Conservation (phyloP, 1,140 invertebrate species). For the Megalopta genalis region DNA sequence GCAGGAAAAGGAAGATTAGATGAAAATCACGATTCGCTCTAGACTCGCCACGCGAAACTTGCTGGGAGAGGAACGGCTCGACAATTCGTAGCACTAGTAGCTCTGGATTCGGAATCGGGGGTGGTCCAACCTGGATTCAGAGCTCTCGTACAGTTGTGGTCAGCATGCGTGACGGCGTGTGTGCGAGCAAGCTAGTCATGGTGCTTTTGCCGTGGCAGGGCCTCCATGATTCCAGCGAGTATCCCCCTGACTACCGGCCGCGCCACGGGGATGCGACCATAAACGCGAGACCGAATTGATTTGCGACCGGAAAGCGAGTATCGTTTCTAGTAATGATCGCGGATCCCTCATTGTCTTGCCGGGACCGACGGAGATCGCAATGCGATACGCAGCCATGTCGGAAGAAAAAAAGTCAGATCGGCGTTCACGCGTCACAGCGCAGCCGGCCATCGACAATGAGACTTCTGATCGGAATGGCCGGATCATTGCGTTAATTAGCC, state of each 20-base stretch:
- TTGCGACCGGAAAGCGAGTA: slow-evolving; percentile 77
- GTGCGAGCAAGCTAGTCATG: slow-evolving; percentile 70
- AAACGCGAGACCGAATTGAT: slow-evolving; percentile 78
- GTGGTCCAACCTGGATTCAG: slow-evolving; percentile 55
- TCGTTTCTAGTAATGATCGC: slow-evolving; percentile 77
- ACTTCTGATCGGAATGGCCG: slow-evolving; percentile 40
- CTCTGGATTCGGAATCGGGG: slow-evolving; percentile 21
- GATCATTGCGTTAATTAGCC: slow-evolving; percentile 22
- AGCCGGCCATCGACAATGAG: slow-evolving; percentile 7
- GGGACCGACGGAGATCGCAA: slow-evolving; percentile 41
- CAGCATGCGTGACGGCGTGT: slow-evolving; percentile 77
- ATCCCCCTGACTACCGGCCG: slow-evolving; percentile 72
- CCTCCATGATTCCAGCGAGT: slow-evolving; percentile 66
- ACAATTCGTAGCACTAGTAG: slow-evolving; percentile 34
- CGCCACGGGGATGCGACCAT: slow-evolving; percentile 76
- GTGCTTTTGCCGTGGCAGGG: slow-evolving; percentile 61
- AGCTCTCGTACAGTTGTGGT: slow-evolving; percentile 77
- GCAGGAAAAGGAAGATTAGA: too few species aligned
- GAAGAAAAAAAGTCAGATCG: slow-evolving; percentile 18
- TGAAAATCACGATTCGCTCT: too few species aligned
- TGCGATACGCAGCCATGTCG: neutral
- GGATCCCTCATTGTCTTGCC: slow-evolving; percentile 66
- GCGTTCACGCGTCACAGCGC: slow-evolving; percentile 49
- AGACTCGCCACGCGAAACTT: neutral
- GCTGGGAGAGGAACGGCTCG: slow-evolving; percentile 27